phyloP scores from a whole-genome alignment of 2,797 vertebrate species.

The Orientallactaga sibirica region DNA sequence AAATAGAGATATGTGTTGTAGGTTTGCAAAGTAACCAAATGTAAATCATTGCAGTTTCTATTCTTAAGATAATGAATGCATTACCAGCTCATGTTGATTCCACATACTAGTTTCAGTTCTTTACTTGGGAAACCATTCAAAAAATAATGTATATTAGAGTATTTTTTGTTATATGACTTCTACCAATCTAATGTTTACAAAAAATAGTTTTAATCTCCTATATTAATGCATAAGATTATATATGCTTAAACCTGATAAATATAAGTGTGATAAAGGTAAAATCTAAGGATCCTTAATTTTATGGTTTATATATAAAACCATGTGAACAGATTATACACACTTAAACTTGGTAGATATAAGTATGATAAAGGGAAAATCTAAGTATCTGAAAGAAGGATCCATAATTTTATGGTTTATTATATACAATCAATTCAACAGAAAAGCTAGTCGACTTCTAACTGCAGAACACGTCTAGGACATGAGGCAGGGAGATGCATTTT shows the following conservation, averaged over 20 bases:
- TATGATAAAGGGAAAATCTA: not conserved
- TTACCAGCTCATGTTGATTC: not conserved
- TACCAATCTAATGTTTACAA: not conserved
- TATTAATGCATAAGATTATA: not conserved
- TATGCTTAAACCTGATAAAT: not conserved
- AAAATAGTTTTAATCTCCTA: not conserved
- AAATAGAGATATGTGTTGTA: not conserved
- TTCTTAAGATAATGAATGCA: not conserved
- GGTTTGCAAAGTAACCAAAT: not conserved
- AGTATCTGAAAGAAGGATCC: not conserved
- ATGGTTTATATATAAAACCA: not conserved
- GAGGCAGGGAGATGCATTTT: not conserved
- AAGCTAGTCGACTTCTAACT: fast-evolving
- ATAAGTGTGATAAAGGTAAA: not conserved
- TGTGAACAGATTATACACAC: not conserved
- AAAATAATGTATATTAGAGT: not conserved
- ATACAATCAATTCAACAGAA: not conserved
- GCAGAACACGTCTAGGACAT: not conserved
- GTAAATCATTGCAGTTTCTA: not conserved
- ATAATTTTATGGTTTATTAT: not conserved
- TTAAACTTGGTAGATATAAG: not conserved
- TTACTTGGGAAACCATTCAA: constrained; percentile 29
- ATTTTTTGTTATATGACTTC: not conserved
- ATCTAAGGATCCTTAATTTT: not conserved
- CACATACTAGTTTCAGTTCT: not conserved